phyloP scores from a whole-genome alignment of 2,888 invertebrate genomes.

The Agrotis puta region DNA sequence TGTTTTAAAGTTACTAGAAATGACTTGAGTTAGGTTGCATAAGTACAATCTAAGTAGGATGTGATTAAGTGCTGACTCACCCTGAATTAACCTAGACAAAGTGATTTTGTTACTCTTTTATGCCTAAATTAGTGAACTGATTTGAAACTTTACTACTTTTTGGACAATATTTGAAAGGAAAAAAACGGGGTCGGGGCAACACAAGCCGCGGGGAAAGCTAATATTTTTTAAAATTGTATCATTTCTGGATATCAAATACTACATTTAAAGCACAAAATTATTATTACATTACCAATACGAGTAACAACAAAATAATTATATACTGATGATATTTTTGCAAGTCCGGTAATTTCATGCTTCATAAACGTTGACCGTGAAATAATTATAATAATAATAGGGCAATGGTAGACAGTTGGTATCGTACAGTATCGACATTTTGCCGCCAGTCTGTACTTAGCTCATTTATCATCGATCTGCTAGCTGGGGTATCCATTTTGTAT shows the following conservation, averaged over 20 bases:
- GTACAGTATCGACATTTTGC: slow-evolving; percentile 49
- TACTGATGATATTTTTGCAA: slow-evolving; percentile 41
- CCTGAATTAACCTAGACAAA: background rate
- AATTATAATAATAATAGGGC: slow-evolving; percentile 58
- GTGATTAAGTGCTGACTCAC: background rate
- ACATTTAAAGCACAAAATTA: slow-evolving; percentile 20
- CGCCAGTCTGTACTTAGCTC: slow-evolving; percentile 17
- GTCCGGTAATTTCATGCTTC: slow-evolving; percentile 59
- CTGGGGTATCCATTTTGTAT: slow-evolving; percentile 32
- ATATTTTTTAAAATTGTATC: background rate
- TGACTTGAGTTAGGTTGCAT: background rate
- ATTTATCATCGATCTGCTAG: slow-evolving; percentile 56
- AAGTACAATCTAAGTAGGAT: background rate
- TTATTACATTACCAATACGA: slow-evolving; percentile 29
- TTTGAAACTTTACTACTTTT: no score
- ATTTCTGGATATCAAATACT: background rate
- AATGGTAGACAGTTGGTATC: slow-evolving; percentile 8
- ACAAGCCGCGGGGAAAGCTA: no score
- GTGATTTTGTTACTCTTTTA: no score
- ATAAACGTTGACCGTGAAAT: slow-evolving; percentile 57
- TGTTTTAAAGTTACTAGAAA: no score
- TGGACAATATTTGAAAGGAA: no score
- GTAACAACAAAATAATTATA: slow-evolving; percentile 43
- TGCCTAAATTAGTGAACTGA: no score
- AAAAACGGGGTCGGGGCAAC: no score